Evolutionary conservation across 1,140 invertebrate species (phyloP), one percentile per base, ranked within the genome.

Genomic region (Leptinotarsa undecemlineata): DNA sequence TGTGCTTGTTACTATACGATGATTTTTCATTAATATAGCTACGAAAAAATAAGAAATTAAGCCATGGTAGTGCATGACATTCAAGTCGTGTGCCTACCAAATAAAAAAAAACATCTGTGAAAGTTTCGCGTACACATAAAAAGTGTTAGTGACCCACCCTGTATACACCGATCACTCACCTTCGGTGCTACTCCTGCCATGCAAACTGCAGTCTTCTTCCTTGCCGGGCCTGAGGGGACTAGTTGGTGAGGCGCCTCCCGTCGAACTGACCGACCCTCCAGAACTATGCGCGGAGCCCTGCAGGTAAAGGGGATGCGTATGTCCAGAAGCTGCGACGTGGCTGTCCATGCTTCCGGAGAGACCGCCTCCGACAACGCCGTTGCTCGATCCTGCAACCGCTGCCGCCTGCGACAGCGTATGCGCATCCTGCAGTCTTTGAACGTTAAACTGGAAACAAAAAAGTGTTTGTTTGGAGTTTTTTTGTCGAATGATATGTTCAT

Each of bases 131-230:
- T 42, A 42, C 8, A 11, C 8, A 42, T 2, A 11, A 42, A 11
- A 11, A 42, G 8, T 11, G 1, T 42, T 11, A 42, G 0, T 42
- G 33, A 42, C 11, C 33, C 33, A 42, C 33, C 8, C 33, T 11
- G 33, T 42, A 42, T 42, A 42, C 8, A 1, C 33, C 33, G 0
- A 57, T 6, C 6, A 48, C 66, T 82, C 74, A 88, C 87, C 88
- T 80, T 88, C 88, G 26, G 87, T 87, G 82, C 87, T 88, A 80
- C 87, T 86, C 73, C 88, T 86, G 57, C 87, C 88, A 76, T 88
- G 87, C 74, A 87, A 82, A 74, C 87, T 87, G 72, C 87, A 86
- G 73, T 89, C 88, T 80, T 89, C 88, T 81, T 89, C 88, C 81
- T 89, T 88, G 26, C 81, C 82, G 13, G 84, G 81, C 72, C 85